These are phyloP conservation scores for Acanthacorydalis orientalis DNA, from an alignment of 2,888 invertebrate genomes.

Conservation along the genomic window DNA sequence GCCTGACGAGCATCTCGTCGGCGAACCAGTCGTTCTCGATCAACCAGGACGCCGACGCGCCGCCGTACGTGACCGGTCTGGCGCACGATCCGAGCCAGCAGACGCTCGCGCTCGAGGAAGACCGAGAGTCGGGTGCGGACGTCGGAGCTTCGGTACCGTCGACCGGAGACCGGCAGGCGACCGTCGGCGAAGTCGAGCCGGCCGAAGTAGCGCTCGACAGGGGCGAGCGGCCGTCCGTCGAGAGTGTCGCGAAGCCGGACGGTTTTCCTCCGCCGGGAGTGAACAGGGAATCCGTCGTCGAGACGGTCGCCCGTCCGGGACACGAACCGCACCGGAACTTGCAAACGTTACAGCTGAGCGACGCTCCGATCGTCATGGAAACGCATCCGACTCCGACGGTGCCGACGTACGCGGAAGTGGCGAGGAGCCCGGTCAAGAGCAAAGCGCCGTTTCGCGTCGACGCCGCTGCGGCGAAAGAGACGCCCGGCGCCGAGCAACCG, in stretches of 20 bases:
- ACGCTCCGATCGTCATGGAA: not conserved
- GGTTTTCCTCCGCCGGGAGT: too few relatives aligned
- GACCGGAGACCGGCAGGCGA: too few relatives aligned
- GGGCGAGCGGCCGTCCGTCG: not conserved
- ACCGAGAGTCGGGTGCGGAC: too few relatives aligned
- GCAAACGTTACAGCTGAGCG: too few relatives aligned
- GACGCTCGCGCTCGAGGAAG: too few relatives aligned
- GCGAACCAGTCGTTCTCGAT: not conserved
- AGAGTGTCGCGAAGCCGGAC: not conserved
- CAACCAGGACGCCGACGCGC: not conserved
- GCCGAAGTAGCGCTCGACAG: not conserved
- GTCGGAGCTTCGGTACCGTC: too few relatives aligned
- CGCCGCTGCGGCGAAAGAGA: slow-evolving; percentile 8
- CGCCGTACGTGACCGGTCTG: too few relatives aligned
- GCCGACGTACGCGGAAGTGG: slow-evolving; percentile 6
- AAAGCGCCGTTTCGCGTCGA: slow-evolving; percentile 6
- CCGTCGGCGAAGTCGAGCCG: too few relatives aligned
- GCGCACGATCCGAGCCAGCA: too few relatives aligned
- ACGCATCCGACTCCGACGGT: not conserved
- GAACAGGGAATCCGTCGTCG: too few relatives aligned
- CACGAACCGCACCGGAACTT: too few relatives aligned
- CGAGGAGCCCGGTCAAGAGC: slow-evolving; percentile 4
- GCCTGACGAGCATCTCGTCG: not conserved
- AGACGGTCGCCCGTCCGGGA: not conserved
- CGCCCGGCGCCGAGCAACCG: slow-evolving; percentile 9